Base-by-base conservation (phyloP, 1,140 invertebrate species). In the Pygmarrhopalites habei region DNA sequence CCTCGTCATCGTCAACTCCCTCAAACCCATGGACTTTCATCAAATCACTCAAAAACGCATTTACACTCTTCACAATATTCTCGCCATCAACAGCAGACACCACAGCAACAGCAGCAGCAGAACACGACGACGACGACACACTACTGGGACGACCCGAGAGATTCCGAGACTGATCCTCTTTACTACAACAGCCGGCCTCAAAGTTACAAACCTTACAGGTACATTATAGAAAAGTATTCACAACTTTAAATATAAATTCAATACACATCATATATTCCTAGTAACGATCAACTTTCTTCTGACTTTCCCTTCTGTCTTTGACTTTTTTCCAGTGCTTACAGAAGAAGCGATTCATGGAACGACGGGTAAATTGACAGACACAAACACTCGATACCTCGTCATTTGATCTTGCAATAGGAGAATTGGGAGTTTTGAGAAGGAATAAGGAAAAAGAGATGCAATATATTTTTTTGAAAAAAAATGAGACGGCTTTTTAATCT, bases 131-230 rank as follows among this genome's bases (percentile, higher is more conserved):
- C n/a, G n/a, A n/a, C n/a, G n/a, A n/a, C n/a, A 66, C 75, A 73
- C 10, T 76, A 78, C 29, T 72, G 75, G 28, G 78, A 79, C 49
- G 79, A 79, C 69, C 75, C 77, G 59, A 73, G 77, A 47, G 78
- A 79, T 62, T 77, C 77, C 58, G 77, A 78, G 62, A 79, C 82
- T 71, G 77, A 77, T 69, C 90, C 89, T 67, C 80, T 95, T 64
- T 93, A 86, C 74, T 93, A 93, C 75, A 93, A 93, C 77, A 92
- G 89, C 77, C 81, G 89, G 77, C 90, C 91, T 69, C 80, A 82
- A 72, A 74, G 71, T 68, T 80, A 80, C 73, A 83, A 82, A 73
- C 77, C 80, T 66, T 77, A 77, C 72, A 79, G 62, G 70, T 72
- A 60, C 61, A 49, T 53, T n/a, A n/a, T n/a, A n/a, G n/a, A n/a